Evolutionary conservation across 2,113 vertebrate species (phyloP).

Genomic region (Condylura cristata): DNA sequence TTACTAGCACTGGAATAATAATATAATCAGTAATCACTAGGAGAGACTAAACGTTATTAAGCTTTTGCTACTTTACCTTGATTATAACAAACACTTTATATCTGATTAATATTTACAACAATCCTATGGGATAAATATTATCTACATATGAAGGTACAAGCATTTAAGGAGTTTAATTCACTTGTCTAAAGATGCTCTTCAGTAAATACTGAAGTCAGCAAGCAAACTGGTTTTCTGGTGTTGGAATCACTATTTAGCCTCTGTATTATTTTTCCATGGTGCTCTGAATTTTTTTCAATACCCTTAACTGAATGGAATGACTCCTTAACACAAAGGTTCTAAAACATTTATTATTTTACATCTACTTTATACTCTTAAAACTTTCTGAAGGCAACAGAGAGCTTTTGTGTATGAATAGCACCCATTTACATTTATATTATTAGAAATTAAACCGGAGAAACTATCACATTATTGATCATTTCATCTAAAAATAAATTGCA

Average conservation of each 20-base stretch:
- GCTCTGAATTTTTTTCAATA: neutral
- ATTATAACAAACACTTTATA: neutral
- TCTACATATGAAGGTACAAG: neutral
- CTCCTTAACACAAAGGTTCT: neutral
- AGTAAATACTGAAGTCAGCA: neutral
- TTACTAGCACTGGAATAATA: neutral
- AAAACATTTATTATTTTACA: neutral
- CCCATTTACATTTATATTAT: neutral
- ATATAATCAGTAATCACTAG: neutral
- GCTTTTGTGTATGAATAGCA: neutral
- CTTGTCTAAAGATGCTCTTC: neutral
- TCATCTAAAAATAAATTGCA: neutral
- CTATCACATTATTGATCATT: constrained; percentile 33
- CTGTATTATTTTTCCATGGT: neutral
- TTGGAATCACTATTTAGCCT: neutral
- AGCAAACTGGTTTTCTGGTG: neutral
- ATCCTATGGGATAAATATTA: neutral
- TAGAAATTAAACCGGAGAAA: neutral
- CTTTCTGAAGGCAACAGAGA: constrained; percentile 15
- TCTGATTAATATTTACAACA: neutral
- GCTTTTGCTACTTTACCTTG: neutral
- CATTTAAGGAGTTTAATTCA: neutral
- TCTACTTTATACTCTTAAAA: neutral
- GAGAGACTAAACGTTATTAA: constrained; percentile 28
- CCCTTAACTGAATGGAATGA: neutral